Conservation (phyloP, 2,113 vertebrate genomes). For the Phycodurus eques region DNA sequence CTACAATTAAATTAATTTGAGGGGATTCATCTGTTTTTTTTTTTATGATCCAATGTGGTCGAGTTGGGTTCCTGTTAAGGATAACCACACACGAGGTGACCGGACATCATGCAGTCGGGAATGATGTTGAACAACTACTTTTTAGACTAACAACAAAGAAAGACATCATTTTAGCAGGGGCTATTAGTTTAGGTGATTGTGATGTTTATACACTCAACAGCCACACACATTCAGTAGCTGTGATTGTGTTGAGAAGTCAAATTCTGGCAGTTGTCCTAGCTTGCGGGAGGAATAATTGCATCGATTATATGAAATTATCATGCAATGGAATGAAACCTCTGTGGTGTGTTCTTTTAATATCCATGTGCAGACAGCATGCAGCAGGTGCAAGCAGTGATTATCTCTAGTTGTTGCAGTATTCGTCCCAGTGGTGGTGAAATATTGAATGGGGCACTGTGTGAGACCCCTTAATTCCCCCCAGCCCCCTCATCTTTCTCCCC, state of each 20-base stretch:
- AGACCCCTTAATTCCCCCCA: too few species aligned
- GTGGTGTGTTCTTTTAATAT: background rate
- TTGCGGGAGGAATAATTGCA: background rate
- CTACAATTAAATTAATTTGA: background rate
- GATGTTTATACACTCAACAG: background rate
- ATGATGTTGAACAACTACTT: conserved; percentile 12
- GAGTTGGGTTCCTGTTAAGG: conserved; percentile 19
- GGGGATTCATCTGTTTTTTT: background rate
- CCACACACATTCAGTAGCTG: background rate
- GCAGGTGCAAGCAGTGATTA: background rate
- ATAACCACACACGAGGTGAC: conserved; percentile 1
- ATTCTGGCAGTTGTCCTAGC: background rate
- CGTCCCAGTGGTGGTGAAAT: too few species aligned
- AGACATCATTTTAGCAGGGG: conserved; percentile 3
- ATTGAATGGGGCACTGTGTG: too few species aligned
- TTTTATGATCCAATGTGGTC: background rate
- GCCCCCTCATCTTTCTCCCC: too few species aligned
- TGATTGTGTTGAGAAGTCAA: background rate
- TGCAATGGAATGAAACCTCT: background rate
- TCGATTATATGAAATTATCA: background rate
- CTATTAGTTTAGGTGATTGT: background rate
- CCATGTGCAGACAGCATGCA: background rate
- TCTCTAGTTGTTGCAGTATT: background rate
- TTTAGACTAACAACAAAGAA: background rate
- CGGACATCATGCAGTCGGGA: background rate